Conservation (phyloP, 2,888 invertebrate species). For the Euclidia mi region DNA sequence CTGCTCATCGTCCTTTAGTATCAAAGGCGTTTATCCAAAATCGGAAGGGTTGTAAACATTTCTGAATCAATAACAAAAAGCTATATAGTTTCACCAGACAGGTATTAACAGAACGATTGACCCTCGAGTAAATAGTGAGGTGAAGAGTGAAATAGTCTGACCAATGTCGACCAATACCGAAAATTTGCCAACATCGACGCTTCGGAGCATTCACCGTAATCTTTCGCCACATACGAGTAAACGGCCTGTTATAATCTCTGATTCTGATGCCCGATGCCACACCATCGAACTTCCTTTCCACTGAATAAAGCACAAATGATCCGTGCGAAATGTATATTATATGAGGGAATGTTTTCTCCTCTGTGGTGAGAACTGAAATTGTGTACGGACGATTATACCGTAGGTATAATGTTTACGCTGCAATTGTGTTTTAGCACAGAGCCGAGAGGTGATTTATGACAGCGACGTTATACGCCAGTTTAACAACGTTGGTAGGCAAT, state of each 20-base stretch:
- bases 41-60: too few relatives aligned
- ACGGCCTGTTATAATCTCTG: conserved; percentile 49
- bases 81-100: neutral
- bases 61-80: conserved; percentile 6
- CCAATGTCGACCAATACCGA: conserved; percentile 44
- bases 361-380: conserved; percentile 4
- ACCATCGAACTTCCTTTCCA: conserved; percentile 71
- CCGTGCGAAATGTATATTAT: conserved; percentile 77
- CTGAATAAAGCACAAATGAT: conserved; percentile 82
- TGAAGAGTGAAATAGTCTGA: conserved; percentile 45
- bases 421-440: too few relatives aligned
- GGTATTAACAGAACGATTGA: conserved; percentile 17
- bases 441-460: too few relatives aligned
- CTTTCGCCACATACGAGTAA: conserved; percentile 59
- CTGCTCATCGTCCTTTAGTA: too few relatives aligned
- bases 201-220: conserved; percentile 44
- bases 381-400: neutral
- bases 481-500: too few relatives aligned
- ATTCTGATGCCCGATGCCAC: conserved; percentile 49
- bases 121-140: conserved; percentile 31
- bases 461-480: too few relatives aligned
- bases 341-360: conserved; percentile 21
- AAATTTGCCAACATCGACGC: conserved; percentile 27
- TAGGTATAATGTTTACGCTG: too few relatives aligned
- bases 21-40: too few relatives aligned